Evolutionary conservation across 2,888 invertebrate genomes (phyloP).

Genomic region (Anodontia alba): DNA sequence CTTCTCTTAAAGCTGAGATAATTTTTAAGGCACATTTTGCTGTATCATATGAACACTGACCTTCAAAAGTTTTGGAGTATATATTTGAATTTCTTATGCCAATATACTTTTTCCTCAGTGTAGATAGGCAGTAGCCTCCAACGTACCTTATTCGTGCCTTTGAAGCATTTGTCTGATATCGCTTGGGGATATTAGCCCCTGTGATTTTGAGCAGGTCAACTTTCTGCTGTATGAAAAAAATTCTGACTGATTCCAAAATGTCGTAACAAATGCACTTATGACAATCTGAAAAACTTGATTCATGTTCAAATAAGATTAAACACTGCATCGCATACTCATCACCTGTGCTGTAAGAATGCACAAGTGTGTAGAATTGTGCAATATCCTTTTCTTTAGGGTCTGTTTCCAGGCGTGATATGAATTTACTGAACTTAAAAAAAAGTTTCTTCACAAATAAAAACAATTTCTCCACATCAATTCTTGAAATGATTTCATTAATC

Average conservation of each 20-base stretch:
- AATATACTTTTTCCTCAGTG: constrained; percentile 26
- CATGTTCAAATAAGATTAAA: constrained; percentile 13
- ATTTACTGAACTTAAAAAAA: constrained; percentile 4
- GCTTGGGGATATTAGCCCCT: not conserved
- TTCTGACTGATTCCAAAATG: constrained; percentile 21
- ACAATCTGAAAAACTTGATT: constrained; percentile 2
- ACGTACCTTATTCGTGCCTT: constrained; percentile 32
- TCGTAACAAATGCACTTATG: constrained; percentile 24
- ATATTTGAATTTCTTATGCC: constrained; percentile 8
- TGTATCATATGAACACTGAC: constrained; percentile 14
- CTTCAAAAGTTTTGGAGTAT: not conserved
- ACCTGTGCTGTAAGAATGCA: constrained; percentile 11
- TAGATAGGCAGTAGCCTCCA: constrained; percentile 31
- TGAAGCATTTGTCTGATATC: constrained; percentile 24
- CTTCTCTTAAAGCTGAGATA: constrained; percentile 18
- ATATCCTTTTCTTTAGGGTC: not conserved
- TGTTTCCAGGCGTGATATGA: not conserved
- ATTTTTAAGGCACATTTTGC: constrained; percentile 24
- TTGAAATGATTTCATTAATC: constrained; percentile 12
- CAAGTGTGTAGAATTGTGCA: not conserved
- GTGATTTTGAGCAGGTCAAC: not conserved
- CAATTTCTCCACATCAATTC: too few relatives aligned
- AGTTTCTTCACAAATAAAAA: too few relatives aligned
- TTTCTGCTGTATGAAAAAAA: constrained; percentile 23
- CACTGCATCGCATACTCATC: constrained; percentile 18